phyloP scores from a whole-genome alignment of 2,888 invertebrate species.

The Galerucella nymphaeae region DNA sequence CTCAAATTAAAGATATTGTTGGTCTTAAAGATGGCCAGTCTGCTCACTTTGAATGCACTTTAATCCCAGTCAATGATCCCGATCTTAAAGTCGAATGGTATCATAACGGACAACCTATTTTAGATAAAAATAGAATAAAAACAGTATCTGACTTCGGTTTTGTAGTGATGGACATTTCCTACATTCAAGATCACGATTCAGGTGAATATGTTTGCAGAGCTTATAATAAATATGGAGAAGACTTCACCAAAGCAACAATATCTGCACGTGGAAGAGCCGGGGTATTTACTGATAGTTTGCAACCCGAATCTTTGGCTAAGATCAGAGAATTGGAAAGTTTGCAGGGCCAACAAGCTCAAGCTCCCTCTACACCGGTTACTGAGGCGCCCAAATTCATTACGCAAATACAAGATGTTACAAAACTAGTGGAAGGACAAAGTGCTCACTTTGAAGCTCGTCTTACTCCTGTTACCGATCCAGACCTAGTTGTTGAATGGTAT shows the following conservation, averaged over 20 bases:
- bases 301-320: slow-evolving; percentile 89
- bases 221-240: slow-evolving; percentile 90
- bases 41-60: slow-evolving; percentile 94
- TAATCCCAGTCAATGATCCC: slow-evolving; percentile 94
- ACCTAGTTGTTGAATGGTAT: slow-evolving; percentile 94
- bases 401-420: slow-evolving; percentile 85
- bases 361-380: slow-evolving; percentile 74
- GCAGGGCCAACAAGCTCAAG: slow-evolving; percentile 75
- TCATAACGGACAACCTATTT: slow-evolving; percentile 90
- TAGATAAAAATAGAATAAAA: slow-evolving; percentile 91
- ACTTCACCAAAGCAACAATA: slow-evolving; percentile 86
- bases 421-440: slow-evolving; percentile 93
- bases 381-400: slow-evolving; percentile 92
- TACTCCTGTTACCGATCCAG: slow-evolving; percentile 94
- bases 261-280: slow-evolving; percentile 86
- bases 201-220: slow-evolving; percentile 95
- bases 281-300: slow-evolving; percentile 88
- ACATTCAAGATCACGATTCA: slow-evolving; percentile 90
- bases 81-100: slow-evolving; percentile 97
- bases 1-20: slow-evolving; percentile 85
- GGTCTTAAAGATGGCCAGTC: slow-evolving; percentile 92
- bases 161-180: slow-evolving; percentile 94
- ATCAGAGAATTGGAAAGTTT: slow-evolving; percentile 87
- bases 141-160: slow-evolving; percentile 96
- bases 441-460: slow-evolving; percentile 94